Percentiles rank a stretch among this genome's conserved stretches.
Conservation (phyloP, 2,113 vertebrate genomes). For the Suncus etruscus region DNA sequence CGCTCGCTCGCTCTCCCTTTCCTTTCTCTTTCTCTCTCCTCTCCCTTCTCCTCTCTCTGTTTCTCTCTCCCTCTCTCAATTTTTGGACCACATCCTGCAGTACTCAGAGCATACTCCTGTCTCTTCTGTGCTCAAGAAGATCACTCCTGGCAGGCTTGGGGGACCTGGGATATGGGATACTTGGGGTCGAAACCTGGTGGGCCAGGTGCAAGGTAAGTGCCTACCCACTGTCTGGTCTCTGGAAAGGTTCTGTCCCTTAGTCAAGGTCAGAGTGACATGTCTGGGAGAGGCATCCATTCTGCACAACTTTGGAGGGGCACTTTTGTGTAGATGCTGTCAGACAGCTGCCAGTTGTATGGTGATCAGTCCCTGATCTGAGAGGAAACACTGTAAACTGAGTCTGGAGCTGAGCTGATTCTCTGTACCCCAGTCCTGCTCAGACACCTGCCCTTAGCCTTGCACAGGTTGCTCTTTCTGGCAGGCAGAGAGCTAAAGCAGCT, state of each 20-base stretch:
- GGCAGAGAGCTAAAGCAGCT: neutral
- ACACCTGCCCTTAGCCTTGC: neutral
- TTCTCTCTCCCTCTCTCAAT: no score
- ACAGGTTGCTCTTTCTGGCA: constrained; percentile 17
- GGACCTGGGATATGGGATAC: no score
- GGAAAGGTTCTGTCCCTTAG: neutral
- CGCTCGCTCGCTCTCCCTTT: no score
- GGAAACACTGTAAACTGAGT: neutral
- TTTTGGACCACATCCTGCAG: no score
- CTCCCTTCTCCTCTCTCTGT: no score
- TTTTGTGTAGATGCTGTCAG: neutral
- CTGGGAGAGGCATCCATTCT: neutral
- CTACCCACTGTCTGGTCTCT: no score
- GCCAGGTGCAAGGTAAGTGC: no score
- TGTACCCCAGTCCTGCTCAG: neutral
- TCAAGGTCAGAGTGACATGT: neutral
- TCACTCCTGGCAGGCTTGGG: no score
- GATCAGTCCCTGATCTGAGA: neutral
- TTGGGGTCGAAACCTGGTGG: no score
- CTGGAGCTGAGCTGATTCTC: neutral
- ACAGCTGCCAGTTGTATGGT: neutral
- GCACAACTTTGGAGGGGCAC: neutral
- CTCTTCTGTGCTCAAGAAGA: no score
- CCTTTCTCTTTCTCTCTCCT: no score
- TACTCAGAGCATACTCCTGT: no score